Evolutionary conservation across 2,888 invertebrate species (phyloP), one percentile per base, ranked within the genome.

Genomic region (Cheilosia vernalis): DNA sequence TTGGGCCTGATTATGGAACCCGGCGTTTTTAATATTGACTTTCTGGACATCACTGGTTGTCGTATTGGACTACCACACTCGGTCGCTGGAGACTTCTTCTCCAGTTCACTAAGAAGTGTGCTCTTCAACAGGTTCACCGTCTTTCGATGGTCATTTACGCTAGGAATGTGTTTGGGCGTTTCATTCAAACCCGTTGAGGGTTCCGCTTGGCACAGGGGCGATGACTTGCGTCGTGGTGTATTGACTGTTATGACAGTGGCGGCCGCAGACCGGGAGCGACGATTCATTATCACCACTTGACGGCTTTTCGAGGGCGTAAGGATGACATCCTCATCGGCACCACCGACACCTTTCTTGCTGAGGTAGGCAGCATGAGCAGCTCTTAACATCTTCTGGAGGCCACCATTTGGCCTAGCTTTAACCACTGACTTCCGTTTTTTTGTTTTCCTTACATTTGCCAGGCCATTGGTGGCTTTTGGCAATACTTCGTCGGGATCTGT

Each of bases 21-120:
- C 0, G 91, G 91, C 0, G 91, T 91, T 76, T 91, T 91, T 0
- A 91, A 69, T 21, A 91, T 91, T 0, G 91, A 90, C 67, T 89
- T 88, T 1, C 89, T 47, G 0, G 67, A 53, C 9, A 2, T 44
- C 40, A 4, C 2, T 2, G 27, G 64, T 15, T n/a, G 24, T 47
- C 17, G 37, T 4, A 56, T 4, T 0, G 76, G 61, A 17, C 37
- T 55, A 10, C 13, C 15, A 49, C 21, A 61, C 27, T 42, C 47
- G 4, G n/a, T 4, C 33, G 2, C 24, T 2, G 81, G 72, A 3
- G 67, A 69, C 24, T 66, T 74, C 3, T 56, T 47, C 2, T 66
- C 72, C 15, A 63, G 63, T 58, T 63, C 66, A 9, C 19, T 51
- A 4, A 58, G n/a, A 15, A 81, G 60, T 0, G 79, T 33, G 17